Base-by-base conservation (phyloP, 2,113 vertebrate species). In the Dipodomys spectabilis region DNA sequence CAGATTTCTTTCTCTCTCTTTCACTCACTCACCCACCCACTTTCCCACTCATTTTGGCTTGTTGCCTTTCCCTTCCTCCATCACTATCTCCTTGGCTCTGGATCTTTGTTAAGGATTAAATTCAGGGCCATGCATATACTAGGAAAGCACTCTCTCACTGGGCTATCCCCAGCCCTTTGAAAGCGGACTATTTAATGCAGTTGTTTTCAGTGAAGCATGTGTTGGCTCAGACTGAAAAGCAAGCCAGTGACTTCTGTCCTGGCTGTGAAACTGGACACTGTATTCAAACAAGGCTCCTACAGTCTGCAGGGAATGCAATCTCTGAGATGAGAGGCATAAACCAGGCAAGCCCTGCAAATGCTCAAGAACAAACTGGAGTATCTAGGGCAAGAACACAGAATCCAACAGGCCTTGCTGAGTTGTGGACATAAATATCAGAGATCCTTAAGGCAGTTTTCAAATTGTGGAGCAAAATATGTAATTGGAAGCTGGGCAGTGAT, bases 151-250 rank as follows among this genome's bases (percentile, higher is more conserved):
- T 57, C 67, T 57, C 35, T n/a, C 18, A 49, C 39, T 86, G 83
- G 27, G 6, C 53, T 44, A 32, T 15, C 60, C 71, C 32, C 62
- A 91, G 44, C 60, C 62, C 23, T n/a, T 39, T 7, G 25, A 73
- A 84, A 75, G 45, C 11, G 69, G 32, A 27, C 27, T 86, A 72
- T 71, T 65, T 74, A 83, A 57, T 44, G 27, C 12, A 44, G n/a
- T 6, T 60, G 32, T 81, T 92, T 87, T 35, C 22, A 11, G 79
- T 90, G 74, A 65, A 86, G 10, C n/a, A 28, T 91, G 10, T 28
- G 23, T 88, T 94, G 79, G 84, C 19, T 81, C 53, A 67, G 32
- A 60, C 30, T 81, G 18, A 72, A 88, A 92, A 93, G 82, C n/a
- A 80, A 88, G 45, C 9, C 30, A 62, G 9, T 62, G 15, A 79